Conservation (phyloP, 1,140 invertebrate genomes). For the Saccostrea echinata region DNA sequence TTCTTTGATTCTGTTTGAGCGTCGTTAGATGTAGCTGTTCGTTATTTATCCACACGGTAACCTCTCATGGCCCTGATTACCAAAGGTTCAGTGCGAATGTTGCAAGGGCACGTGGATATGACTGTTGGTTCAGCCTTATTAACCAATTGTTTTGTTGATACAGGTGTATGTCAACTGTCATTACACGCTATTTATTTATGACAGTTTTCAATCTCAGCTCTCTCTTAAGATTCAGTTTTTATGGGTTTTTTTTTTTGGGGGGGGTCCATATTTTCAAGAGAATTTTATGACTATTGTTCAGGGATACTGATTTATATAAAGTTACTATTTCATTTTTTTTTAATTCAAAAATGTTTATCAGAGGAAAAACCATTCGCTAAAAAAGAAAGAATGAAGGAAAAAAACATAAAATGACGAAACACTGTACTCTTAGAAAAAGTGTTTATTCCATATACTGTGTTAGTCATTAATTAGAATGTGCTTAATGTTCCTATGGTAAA, state of each 20-base stretch:
- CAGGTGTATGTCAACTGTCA: background rate
- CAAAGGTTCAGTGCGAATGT: background rate
- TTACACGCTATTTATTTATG: background rate
- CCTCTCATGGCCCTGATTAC: constrained; percentile 10
- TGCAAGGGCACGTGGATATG: background rate
- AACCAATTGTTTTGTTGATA: constrained; percentile 21
- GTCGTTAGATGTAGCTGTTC: background rate
- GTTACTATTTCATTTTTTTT: too few relatives aligned
- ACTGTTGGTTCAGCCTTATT: background rate
- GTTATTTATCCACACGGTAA: constrained; percentile 1
- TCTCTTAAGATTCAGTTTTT: too few relatives aligned
- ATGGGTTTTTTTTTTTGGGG: too few relatives aligned
- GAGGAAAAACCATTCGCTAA: too few relatives aligned
- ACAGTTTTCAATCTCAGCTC: background rate
- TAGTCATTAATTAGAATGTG: background rate
- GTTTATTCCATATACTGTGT: background rate
- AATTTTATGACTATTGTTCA: too few relatives aligned
- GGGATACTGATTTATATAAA: too few relatives aligned
- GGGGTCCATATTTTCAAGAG: too few relatives aligned
- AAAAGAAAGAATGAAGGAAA: too few relatives aligned
- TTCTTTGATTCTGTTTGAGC: constrained; percentile 27
- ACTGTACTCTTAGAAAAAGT: background rate
- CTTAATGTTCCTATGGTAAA: background rate
- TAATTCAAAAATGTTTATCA: too few relatives aligned
- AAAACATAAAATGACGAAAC: background rate